A percentile compares a stretch with the other conserved stretches of the same genome.
Evolutionary conservation across 2,113 vertebrate genomes (phyloP).

Genomic region (Lipophrys pholis): DNA sequence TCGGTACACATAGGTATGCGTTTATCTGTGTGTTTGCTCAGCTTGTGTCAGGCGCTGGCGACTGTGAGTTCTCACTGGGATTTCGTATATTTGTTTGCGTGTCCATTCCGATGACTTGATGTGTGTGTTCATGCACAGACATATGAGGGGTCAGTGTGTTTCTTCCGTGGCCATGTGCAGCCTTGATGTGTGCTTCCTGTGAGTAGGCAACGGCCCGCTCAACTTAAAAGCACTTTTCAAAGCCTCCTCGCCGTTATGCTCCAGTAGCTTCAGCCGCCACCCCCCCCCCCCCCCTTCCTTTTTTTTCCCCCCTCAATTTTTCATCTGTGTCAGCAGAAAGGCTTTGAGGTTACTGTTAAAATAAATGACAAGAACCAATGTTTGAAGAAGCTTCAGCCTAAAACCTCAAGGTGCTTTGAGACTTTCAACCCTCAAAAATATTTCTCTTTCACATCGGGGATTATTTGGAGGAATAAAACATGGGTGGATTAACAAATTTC

Average conservation of each 20-base stretch:
- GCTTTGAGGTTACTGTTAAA: conserved; percentile 55
- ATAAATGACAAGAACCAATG: conserved; percentile 52
- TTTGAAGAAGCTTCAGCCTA: conserved; percentile 8
- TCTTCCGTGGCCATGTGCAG: background rate
- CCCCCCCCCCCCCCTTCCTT: background rate
- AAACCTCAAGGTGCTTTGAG: conserved; percentile 18
- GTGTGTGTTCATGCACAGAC: background rate
- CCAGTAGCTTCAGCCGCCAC: conserved; percentile 46
- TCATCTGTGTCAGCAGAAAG: conserved; percentile 40
- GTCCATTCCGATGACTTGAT: background rate
- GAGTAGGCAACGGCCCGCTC: conserved; percentile 44
- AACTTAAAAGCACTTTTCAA: conserved; percentile 73
- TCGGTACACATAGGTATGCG: conserved; percentile 32
- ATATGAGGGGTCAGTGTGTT: no score
- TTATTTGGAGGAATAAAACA: background rate
- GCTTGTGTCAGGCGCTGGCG: background rate
- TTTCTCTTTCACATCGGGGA: background rate
- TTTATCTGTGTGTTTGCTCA: conserved; percentile 21
- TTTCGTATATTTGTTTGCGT: conserved; percentile 41
- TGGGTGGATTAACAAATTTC: no score
- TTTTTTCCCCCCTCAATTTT: conserved; percentile 18
- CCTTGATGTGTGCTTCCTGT: conserved; percentile 23
- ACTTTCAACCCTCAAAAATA: conserved; percentile 2
- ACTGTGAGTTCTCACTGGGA: conserved; percentile 19
- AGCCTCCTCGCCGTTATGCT: conserved; percentile 58